Percentiles rank a stretch among this genome's conserved stretches.
Evolutionary conservation across 2,888 invertebrate species (phyloP).

Genomic region (Gari tellinella): DNA sequence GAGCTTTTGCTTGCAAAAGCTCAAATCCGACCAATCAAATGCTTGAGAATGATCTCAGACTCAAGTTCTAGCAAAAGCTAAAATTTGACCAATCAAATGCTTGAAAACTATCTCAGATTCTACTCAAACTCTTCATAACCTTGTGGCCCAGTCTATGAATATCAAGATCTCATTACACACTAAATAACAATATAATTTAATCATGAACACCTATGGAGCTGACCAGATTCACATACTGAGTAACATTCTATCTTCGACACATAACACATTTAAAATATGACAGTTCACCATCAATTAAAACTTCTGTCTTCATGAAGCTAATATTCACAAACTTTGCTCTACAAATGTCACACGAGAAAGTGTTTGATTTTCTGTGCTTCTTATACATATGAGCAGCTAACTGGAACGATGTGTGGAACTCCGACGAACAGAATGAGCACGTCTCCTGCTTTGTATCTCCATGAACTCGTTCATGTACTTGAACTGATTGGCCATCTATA

Average conservation of each 20-base stretch:
- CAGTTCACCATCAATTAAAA: slow-evolving; percentile 45
- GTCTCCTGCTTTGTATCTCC: not conserved
- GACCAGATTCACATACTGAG: too few relatives aligned
- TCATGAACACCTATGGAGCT: too few relatives aligned
- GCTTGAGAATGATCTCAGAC: too few relatives aligned
- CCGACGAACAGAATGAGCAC: slow-evolving; percentile 21
- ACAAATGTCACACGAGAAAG: slow-evolving; percentile 47
- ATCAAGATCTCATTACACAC: too few relatives aligned
- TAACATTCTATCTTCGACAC: slow-evolving; percentile 22
- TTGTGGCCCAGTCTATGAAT: too few relatives aligned
- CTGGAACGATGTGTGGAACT: slow-evolving; percentile 42
- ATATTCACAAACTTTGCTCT: slow-evolving; percentile 49
- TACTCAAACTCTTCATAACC: too few relatives aligned
- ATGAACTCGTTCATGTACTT: slow-evolving; percentile 34
- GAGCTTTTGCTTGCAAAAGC: too few relatives aligned
- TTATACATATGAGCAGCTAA: slow-evolving; percentile 38
- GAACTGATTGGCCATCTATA: slow-evolving; percentile 15
- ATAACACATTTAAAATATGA: slow-evolving; percentile 52
- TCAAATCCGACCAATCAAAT: too few relatives aligned
- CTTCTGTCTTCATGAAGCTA: slow-evolving; percentile 44
- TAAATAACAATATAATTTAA: too few relatives aligned
- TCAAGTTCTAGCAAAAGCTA: too few relatives aligned
- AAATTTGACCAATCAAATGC: too few relatives aligned
- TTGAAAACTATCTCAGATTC: too few relatives aligned
- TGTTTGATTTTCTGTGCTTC: slow-evolving; percentile 21